Evolutionary conservation across 2,888 invertebrate genomes (phyloP).

Genomic region (Heliconius sara): DNA sequence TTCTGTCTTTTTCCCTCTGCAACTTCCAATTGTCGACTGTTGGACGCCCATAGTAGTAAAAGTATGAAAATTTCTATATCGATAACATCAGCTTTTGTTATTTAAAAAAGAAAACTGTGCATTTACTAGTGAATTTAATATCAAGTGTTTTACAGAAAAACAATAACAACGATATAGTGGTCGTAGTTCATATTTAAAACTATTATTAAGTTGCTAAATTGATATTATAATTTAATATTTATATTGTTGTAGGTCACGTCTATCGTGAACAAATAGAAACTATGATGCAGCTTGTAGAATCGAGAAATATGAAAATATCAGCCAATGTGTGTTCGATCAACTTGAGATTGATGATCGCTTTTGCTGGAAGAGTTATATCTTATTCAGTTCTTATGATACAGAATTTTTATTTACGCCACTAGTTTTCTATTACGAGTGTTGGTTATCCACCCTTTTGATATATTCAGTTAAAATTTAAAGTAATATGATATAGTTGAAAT

Average conservation of each 20-base stretch:
- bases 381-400: conserved; percentile 66
- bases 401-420: conserved; percentile 57
- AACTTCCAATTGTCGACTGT: no score
- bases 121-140: no score
- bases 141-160: no score
- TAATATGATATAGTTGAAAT: background rate
- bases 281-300: conserved; percentile 61
- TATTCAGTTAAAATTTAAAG: background rate
- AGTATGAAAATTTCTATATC: no score
- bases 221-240: background rate
- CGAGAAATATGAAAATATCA: conserved; percentile 60
- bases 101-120: no score
- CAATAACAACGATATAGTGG: no score
- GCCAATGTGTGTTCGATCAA: conserved; percentile 60
- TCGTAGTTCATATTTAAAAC: background rate
- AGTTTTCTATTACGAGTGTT: background rate
- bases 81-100: no score
- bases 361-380: conserved; percentile 62
- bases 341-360: conserved; percentile 56
- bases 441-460: background rate
- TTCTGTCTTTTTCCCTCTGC: no score
- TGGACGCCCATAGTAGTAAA: no score
- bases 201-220: background rate
- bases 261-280: conserved; percentile 61
- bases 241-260: conserved; percentile 55